Base-by-base conservation (phyloP, 2,113 vertebrate species). In the Erythrolamprus reginae region DNA sequence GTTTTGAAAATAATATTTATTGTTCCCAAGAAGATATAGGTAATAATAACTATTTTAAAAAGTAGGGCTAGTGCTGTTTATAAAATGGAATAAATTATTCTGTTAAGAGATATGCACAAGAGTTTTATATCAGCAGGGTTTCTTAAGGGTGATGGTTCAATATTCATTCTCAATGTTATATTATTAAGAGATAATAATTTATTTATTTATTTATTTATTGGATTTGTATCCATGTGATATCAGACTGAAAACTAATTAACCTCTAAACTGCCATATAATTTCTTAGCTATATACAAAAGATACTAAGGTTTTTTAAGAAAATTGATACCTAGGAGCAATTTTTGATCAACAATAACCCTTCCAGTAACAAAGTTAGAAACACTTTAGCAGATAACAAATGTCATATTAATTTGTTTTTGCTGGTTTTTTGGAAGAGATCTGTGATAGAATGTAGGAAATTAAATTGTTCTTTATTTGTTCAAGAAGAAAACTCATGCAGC, bases 391-490 rank as follows among this genome's bases (percentile, higher is more conserved):
- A 77, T 77, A 38, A 77, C n/a, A 0, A 15, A 6, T 70, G 33
- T 70, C 65, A 38, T 38, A 38, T 77, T 77, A 77, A 77, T 33
- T 77, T 38, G 15, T 77, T 77, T 70, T 38, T 77, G 15, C n/a
- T 84, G 21, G 52, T 23, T 15, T 88, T 65, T 47, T 17, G 51
- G 26, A 84, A 33, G 24, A 84, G 82, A 85, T 10, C 45, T 42
- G 52, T 50, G 47, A 70, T 42, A 65, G 48, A 45, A 26, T 65
- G n/a, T 23, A 91, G 90, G 77, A 84, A 88, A 91, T 88, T 88
- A 90, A 87, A 87, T 6, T 47, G 21, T 58, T 58, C 17, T 47
- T 61, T 33, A 7, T 87, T 24, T 70, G 24, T 10, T 84, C 33
- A 33, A 52, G 47, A 91, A 84, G 1, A 53, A 45, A 70, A 58